Conservation (phyloP, 2,797 vertebrate genomes). For the Poeciliopsis paucimaculata region DNA sequence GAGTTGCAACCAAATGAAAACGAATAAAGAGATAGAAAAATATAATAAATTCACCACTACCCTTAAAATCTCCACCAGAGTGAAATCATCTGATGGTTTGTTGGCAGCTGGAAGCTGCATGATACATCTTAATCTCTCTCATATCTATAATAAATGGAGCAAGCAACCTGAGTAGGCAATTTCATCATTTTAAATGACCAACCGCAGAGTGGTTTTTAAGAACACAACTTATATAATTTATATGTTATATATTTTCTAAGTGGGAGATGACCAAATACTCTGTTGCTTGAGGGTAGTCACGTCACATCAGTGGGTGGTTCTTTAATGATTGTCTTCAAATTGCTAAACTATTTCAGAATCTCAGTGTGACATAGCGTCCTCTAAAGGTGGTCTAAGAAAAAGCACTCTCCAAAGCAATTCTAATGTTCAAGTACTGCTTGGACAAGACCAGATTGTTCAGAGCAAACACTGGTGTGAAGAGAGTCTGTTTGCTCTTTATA, state of each 20-base stretch:
- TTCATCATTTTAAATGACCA: slow-evolving; percentile 2
- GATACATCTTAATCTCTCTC: background rate
- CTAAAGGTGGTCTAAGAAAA: background rate
- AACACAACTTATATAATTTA: background rate
- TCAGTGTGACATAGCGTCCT: background rate
- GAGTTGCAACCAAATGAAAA: background rate
- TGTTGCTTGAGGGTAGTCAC: background rate
- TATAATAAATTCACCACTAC: background rate
- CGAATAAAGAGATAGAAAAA: background rate
- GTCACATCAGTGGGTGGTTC: background rate
- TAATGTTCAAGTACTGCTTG: background rate
- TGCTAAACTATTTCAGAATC: background rate
- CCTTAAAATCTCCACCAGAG: background rate
- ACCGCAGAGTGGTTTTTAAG: background rate
- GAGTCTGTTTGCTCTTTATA: too few species aligned
- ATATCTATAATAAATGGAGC: background rate
- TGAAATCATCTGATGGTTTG: background rate
- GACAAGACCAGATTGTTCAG: background rate
- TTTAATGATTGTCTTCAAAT: background rate
- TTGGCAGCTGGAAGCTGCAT: background rate
- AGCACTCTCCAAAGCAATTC: background rate
- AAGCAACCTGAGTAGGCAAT: background rate
- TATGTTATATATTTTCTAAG: background rate
- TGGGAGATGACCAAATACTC: background rate
- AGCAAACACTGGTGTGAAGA: background rate